Evolutionary conservation across 1,140 invertebrate species (phyloP), one percentile per base, ranked within the genome.

Genomic region (Panagrolaimus sp.): DNA sequence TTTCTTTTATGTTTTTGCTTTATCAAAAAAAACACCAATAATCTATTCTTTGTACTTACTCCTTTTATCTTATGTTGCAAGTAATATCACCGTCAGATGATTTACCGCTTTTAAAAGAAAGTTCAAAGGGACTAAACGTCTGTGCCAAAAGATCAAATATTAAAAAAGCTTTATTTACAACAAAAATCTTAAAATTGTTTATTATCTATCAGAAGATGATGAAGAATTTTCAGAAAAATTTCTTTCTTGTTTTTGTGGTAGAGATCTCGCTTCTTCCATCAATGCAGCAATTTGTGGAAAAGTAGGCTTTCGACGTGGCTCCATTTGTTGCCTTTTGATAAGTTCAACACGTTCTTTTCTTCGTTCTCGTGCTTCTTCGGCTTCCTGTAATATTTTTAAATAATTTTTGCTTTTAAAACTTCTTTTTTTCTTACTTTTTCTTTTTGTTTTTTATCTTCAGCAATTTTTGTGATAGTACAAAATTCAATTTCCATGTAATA

Each of bases 401-500:
- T 25, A 5, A 4, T 11, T 11, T 57, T 20, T 25, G 51, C 51
- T 27, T 27, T 25, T 38, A 11, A 27, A 20, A 13, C 51, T 20
- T 20, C 67, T 57, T 7, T 23, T 43, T 25, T 57, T 11, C 51
- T 20, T 20, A 68, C 67, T 7, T 23, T 43, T 25, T 65, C 51
- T 44, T 63, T 25, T 44, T 63, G 53, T 44, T 44, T 16, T 68
- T 51, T 62, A 16, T 31, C 23, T 8, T 68, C 53, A 8, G 31
- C 42, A 13, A 63, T 38, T 64, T 43, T 68, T 1, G 42, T 63
- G 42, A 45, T 63, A 47, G 23, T 42, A 8, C 47, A 45, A 57
- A 69, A 70, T 11, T 70, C 68, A 14, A 44, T 57, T 45, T 72
- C 70, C 71, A 72, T 72, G 57, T 72, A 72, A 47, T 27, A 72